These are phyloP conservation scores for Siniperca knerii DNA, from an alignment of 2,113 vertebrate genomes.

Conservation along the genomic window DNA sequence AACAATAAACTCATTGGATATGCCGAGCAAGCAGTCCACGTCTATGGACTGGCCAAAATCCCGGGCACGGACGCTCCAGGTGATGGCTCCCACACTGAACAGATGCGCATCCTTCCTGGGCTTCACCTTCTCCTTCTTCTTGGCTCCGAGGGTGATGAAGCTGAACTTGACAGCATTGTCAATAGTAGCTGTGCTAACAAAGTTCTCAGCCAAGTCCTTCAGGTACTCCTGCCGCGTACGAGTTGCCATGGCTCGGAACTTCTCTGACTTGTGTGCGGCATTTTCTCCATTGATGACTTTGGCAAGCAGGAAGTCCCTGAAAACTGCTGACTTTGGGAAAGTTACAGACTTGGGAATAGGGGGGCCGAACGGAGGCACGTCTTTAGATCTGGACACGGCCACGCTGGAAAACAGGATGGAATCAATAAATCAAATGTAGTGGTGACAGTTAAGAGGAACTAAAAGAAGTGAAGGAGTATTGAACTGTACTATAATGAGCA, in stretches of 20 bases:
- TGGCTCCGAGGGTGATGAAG: slow-evolving; percentile 96
- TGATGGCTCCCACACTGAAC: slow-evolving; percentile 92
- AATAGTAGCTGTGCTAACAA: slow-evolving; percentile 92
- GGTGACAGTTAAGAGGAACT: slow-evolving; percentile 14
- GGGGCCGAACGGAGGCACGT: slow-evolving; percentile 95
- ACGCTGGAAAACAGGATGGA: slow-evolving; percentile 83
- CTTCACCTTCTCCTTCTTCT: slow-evolving; percentile 95
- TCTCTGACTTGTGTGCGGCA: slow-evolving; percentile 96
- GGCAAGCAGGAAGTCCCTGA: slow-evolving; percentile 98
- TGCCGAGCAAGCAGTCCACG: slow-evolving; percentile 93
- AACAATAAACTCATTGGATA: slow-evolving; percentile 97
- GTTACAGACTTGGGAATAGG: slow-evolving; percentile 98
- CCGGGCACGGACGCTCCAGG: slow-evolving; percentile 92
- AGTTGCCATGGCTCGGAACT: slow-evolving; percentile 97
- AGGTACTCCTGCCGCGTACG: slow-evolving; percentile 97
- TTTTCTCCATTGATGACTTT: slow-evolving; percentile 99
- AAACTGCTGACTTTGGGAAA: slow-evolving; percentile 97
- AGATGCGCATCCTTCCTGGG: slow-evolving; percentile 93
- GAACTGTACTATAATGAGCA: slow-evolving; percentile 52
- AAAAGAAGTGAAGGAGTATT: slow-evolving; percentile 5
- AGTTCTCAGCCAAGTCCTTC: slow-evolving; percentile 97
- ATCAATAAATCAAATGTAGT: slow-evolving; percentile 14
- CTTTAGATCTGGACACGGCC: slow-evolving; percentile 97
- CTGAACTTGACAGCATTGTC: slow-evolving; percentile 96
- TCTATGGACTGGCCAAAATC: slow-evolving; percentile 94